Percentiles rank a stretch among this genome's conserved stretches.
Conservation (phyloP, 2,113 vertebrate genomes). For the Dicentrarchus labrax region DNA sequence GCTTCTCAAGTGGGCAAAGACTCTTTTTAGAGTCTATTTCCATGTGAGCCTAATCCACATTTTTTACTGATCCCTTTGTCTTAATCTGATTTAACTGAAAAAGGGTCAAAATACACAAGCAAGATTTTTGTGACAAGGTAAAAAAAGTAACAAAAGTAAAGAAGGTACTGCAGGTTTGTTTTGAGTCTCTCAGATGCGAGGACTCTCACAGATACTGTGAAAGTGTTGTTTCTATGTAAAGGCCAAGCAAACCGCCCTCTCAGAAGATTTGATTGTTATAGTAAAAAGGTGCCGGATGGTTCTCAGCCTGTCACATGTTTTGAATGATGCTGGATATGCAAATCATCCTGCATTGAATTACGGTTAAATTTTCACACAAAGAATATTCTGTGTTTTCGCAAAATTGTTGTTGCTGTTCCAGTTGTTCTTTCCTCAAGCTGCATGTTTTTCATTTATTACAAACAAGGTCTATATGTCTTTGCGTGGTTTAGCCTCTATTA, state of each 20-base stretch:
- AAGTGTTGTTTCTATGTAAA: not conserved
- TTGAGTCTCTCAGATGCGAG: not conserved
- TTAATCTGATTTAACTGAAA: not conserved
- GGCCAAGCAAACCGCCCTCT: not conserved
- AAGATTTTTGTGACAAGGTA: constrained; percentile 1
- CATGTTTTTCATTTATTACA: constrained; percentile 36
- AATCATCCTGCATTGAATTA: not conserved
- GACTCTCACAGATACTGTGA: not conserved
- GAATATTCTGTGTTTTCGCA: constrained; percentile 23
- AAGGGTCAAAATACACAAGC: not conserved
- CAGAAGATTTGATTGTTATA: constrained; percentile 12
- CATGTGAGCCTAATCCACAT: not conserved
- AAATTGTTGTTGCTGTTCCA: not conserved
- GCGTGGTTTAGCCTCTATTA: constrained; percentile 23
- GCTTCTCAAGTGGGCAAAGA: not conserved
- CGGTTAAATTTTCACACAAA: constrained; percentile 20
- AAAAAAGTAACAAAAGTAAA: not conserved
- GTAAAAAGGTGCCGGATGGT: not conserved
- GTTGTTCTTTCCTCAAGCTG: constrained; percentile 16
- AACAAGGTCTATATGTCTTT: constrained; percentile 27
- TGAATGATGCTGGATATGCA: constrained; percentile 22
- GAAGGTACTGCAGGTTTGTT: not conserved
- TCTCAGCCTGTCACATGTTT: constrained; percentile 24
- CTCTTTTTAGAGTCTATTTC: not conserved
- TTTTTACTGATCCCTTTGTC: not conserved